Percentiles rank a stretch among this genome's conserved stretches.
Evolutionary conservation across 2,113 vertebrate genomes (phyloP).

Genomic region (Catharus minimus): DNA sequence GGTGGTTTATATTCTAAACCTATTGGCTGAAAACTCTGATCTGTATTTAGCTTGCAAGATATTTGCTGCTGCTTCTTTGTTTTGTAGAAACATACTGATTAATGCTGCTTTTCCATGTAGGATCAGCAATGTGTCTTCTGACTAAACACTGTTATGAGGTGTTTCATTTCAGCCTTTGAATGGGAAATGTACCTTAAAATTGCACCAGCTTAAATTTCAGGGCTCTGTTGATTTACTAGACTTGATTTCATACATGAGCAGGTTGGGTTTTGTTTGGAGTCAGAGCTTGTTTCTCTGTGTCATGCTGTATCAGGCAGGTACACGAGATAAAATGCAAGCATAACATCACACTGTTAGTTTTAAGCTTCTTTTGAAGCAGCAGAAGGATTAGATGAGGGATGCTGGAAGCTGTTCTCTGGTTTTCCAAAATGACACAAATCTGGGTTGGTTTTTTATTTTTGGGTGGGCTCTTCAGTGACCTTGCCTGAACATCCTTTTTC

Average conservation of each 20-base stretch:
- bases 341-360: background rate
- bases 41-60: background rate
- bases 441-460: background rate
- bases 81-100: background rate
- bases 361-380: background rate
- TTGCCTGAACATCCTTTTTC: background rate
- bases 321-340: background rate
- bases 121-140: background rate
- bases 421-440: fast-evolving
- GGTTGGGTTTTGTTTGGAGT: background rate
- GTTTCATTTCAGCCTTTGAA: slow-evolving; percentile 11
- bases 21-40: background rate
- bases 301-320: background rate
- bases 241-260: background rate
- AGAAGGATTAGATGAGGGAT: background rate
- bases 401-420: background rate
- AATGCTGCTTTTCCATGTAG: background rate
- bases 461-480: background rate
- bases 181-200: slow-evolving; percentile 8
- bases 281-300: background rate
- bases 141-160: background rate
- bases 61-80: background rate
- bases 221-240: background rate
- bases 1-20: background rate
- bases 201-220: background rate